Evolutionary conservation across 23 tunicate species (phyloP).

Genomic region (Trididemnum miniatum): DNA sequence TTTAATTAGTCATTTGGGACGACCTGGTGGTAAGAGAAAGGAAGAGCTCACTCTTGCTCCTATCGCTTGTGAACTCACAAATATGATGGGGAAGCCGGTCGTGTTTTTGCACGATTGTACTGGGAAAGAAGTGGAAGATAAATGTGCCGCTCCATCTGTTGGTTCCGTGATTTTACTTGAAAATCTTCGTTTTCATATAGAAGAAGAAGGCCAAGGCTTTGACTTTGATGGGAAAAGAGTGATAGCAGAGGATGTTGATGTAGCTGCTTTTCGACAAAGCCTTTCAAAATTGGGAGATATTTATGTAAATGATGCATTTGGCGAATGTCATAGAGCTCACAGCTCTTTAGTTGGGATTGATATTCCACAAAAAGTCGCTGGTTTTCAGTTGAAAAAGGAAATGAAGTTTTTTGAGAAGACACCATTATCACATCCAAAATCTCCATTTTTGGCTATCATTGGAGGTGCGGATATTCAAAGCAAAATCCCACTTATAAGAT

Average conservation of each 20-base stretch:
- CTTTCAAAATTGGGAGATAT: slow-evolving; percentile 90
- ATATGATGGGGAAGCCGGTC: slow-evolving; percentile 58
- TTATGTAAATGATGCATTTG: slow-evolving; percentile 98
- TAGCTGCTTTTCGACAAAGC: slow-evolving; percentile 71
- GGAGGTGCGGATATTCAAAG: slow-evolving; percentile 97
- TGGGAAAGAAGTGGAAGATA: slow-evolving; percentile 70
- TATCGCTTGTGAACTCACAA: slow-evolving; percentile 75
- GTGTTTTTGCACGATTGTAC: slow-evolving; percentile 85
- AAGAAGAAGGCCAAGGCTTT: slow-evolving; percentile 98
- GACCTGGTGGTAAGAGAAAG: slow-evolving; percentile 96
- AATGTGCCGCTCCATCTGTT: slow-evolving; percentile 68
- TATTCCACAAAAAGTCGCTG: slow-evolving; percentile 79
- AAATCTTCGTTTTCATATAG: slow-evolving; percentile 92
- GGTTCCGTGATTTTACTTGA: slow-evolving; percentile 90
- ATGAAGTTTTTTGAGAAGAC: slow-evolving; percentile 89
- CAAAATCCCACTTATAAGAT: slow-evolving; percentile 87
- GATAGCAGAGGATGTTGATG: slow-evolving; percentile 60
- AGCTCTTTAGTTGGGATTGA: slow-evolving; percentile 91
- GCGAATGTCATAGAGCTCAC: slow-evolving; percentile 95
- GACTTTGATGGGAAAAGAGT: slow-evolving; percentile 75
- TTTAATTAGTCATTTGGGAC: slow-evolving; percentile 95
- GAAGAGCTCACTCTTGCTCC: slow-evolving; percentile 85
- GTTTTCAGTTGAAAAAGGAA: slow-evolving; percentile 84
- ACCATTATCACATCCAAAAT: slow-evolving; percentile 80
- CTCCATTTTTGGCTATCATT: slow-evolving; percentile 92